phyloP scores from a whole-genome alignment of 2,888 invertebrate genomes.

The Phrixothrix hirtus region DNA sequence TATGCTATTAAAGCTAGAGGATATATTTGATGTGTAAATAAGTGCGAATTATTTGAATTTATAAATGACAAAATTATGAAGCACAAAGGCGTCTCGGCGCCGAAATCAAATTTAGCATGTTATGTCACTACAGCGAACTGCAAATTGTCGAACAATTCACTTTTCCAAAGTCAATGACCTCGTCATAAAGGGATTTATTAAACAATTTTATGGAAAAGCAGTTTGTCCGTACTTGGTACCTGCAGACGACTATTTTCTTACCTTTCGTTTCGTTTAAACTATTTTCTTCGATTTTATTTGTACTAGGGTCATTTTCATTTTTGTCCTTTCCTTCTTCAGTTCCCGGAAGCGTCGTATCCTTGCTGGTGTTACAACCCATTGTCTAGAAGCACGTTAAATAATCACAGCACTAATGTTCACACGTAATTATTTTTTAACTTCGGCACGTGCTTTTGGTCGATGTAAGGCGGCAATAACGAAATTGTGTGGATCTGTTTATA shows the following conservation, averaged over 20 bases:
- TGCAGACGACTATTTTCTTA: neutral
- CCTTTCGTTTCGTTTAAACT: slow-evolving; percentile 16
- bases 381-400: slow-evolving; percentile 20
- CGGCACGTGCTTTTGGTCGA: neutral
- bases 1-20: no score
- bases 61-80: no score
- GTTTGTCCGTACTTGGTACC: neutral
- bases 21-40: no score
- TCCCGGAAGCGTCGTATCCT: slow-evolving; percentile 55
- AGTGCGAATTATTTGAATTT: no score
- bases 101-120: no score
- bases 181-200: no score
- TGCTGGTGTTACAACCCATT: slow-evolving; percentile 68
- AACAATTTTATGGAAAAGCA: neutral
- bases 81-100: no score
- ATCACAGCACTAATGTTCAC: slow-evolving; percentile 2
- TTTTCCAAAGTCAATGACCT: no score
- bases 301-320: slow-evolving; percentile 25
- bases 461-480: neutral
- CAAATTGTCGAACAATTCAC: no score
- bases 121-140: no score
- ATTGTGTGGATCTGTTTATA: neutral
- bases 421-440: neutral
- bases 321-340: slow-evolving; percentile 45
- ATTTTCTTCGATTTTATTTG: slow-evolving; percentile 13